These are phyloP conservation scores for Coregonus suidteri DNA, from an alignment of 2,797 vertebrate species.

Conservation along the genomic window DNA sequence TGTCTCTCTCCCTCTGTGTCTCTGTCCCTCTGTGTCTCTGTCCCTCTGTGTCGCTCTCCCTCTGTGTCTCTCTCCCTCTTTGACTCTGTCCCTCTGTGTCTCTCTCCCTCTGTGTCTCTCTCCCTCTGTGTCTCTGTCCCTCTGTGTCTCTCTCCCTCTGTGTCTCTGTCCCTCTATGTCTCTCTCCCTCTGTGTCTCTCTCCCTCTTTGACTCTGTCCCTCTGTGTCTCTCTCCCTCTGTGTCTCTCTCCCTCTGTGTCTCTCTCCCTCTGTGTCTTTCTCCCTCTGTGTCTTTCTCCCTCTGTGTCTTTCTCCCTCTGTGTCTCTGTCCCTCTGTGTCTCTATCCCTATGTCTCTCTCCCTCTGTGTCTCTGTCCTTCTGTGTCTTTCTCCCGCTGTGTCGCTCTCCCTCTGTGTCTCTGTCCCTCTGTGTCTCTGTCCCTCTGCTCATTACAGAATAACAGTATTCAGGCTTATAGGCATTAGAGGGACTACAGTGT, in stretches of 20 bases:
- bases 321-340: too few species aligned
- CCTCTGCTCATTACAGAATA: too few species aligned
- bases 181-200: not conserved
- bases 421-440: too few species aligned
- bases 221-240: too few species aligned
- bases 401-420: too few species aligned
- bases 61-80: too few species aligned
- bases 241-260: not conserved
- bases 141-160: not conserved
- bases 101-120: not conserved
- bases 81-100: not conserved
- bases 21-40: too few species aligned
- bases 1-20: not conserved
- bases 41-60: too few species aligned
- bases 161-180: not conserved
- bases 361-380: too few species aligned
- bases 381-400: too few species aligned
- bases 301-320: not conserved
- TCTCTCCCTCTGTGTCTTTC: not conserved
- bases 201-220: not conserved
- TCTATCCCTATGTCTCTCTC: too few species aligned
- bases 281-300: not conserved
- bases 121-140: not conserved
- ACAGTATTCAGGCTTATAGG: constrained; percentile 40
- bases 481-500: constrained; percentile 29